Percentiles rank a stretch among this genome's conserved stretches.
Conservation (phyloP, 2,888 invertebrate genomes). For the Pollenia labialis region DNA sequence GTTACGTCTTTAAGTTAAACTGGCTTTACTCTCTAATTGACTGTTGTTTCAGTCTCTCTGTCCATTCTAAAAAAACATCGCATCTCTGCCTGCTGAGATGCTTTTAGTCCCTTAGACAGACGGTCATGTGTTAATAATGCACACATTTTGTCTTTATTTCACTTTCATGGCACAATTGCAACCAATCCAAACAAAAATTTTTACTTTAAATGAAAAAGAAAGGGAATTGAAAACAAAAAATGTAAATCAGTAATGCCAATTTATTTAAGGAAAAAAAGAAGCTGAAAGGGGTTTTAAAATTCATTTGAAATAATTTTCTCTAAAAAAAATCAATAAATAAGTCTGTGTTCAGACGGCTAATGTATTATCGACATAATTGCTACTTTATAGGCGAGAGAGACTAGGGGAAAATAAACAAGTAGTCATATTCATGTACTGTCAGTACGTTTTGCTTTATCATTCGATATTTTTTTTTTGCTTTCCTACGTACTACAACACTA, state of each 20-base stretch:
- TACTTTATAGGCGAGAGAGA: too few species aligned
- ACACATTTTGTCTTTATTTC: constrained; percentile 8
- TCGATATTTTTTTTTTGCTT: too few species aligned
- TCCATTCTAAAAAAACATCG: background rate
- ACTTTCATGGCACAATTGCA: constrained; percentile 49
- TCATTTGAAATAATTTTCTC: too few species aligned
- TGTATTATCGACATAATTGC: too few species aligned
- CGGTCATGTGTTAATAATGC: constrained; percentile 26
- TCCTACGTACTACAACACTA: too few species aligned
- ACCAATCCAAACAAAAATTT: constrained; percentile 24
- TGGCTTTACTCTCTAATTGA: constrained; percentile 42
- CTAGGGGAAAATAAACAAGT: too few species aligned
- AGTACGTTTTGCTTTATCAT: too few species aligned
- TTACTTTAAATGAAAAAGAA: constrained; percentile 26
- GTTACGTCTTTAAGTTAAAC: constrained; percentile 30
- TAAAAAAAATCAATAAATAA: too few species aligned
- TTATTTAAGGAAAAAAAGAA: background rate
- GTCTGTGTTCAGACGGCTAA: too few species aligned
- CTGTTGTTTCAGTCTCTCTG: constrained; percentile 17
- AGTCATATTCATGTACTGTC: too few species aligned
- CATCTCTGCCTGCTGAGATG: background rate
- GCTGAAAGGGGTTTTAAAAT: too few species aligned
- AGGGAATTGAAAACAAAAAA: constrained; percentile 3
- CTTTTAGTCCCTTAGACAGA: background rate
- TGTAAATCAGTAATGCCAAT: constrained; percentile 21